These are phyloP conservation scores for Pissodes strobi DNA, from an alignment of 1,140 invertebrate species.

Conservation along the genomic window DNA sequence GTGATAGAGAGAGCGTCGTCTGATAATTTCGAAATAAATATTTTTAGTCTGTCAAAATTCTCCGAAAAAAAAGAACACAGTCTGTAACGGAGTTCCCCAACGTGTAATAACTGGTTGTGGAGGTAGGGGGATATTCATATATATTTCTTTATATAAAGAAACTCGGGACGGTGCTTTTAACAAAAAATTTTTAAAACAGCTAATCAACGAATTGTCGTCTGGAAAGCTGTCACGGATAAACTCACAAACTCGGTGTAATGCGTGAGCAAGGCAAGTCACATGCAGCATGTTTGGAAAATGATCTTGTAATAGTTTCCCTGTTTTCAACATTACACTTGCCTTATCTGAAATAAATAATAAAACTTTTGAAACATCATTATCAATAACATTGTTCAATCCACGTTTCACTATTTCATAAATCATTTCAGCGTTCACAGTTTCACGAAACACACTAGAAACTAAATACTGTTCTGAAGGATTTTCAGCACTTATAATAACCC, in stretches of 20 bases:
- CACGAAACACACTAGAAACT: not conserved
- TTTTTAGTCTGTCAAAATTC: no score
- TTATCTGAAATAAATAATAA: not conserved
- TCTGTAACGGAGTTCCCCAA: conserved; percentile 53
- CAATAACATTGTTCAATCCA: no score
- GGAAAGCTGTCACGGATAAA: conserved; percentile 44
- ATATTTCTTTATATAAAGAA: conserved; percentile 45
- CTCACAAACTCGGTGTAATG: conserved; percentile 52
- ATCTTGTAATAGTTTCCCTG: not conserved
- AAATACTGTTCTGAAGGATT: not conserved
- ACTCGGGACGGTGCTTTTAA: conserved; percentile 48
- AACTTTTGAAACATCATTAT: no score
- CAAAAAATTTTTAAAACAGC: conserved; percentile 42
- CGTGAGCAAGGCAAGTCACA: conserved; percentile 52
- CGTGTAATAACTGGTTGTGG: conserved; percentile 54
- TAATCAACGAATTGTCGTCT: conserved; percentile 47
- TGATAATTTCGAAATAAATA: no score
- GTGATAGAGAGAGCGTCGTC: no score
- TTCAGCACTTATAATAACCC: not conserved
- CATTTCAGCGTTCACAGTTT: not conserved
- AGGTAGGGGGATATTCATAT: conserved; percentile 50
- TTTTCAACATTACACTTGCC: not conserved
- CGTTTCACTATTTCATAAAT: no score
- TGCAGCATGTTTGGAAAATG: not conserved
- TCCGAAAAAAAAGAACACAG: conserved; percentile 12